These are phyloP conservation scores for Cebus imitator DNA, from an alignment of 2,113 vertebrate genomes.

Conservation along the genomic window DNA sequence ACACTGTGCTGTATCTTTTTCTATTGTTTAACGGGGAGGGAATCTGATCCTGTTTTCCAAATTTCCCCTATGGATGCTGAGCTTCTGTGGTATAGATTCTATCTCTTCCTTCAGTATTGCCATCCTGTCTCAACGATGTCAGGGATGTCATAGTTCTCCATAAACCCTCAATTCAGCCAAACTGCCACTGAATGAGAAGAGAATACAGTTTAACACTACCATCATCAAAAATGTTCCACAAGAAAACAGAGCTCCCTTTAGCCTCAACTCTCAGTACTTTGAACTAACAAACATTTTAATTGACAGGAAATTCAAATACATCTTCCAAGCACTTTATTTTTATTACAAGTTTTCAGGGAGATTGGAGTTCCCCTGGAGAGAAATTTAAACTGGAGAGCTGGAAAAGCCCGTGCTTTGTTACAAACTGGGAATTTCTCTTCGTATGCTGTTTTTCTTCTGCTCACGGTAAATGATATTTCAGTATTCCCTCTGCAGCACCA, in stretches of 20 bases:
- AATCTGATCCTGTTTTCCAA: not conserved
- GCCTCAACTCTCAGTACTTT: slow-evolving; percentile 21
- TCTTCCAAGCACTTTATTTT: slow-evolving; percentile 77
- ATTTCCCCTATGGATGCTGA: not conserved
- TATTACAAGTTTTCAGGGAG: slow-evolving; percentile 42
- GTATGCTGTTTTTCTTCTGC: slow-evolving; percentile 77
- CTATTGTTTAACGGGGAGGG: not conserved
- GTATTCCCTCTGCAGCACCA: slow-evolving; percentile 75
- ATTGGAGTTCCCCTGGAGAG: slow-evolving; percentile 75
- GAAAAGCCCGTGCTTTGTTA: slow-evolving; percentile 79
- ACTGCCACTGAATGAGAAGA: not conserved
- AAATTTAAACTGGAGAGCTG: slow-evolving; percentile 77
- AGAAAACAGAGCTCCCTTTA: slow-evolving; percentile 75
- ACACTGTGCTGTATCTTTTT: not conserved
- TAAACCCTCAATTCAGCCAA: not conserved
- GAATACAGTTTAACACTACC: not conserved
- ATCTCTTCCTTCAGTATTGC: not conserved
- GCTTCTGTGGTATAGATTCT: not conserved
- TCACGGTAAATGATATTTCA: slow-evolving; percentile 74
- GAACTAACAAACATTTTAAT: slow-evolving; percentile 76
- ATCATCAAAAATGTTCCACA: not conserved
- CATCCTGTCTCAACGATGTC: not conserved
- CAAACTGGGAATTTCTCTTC: slow-evolving; percentile 78
- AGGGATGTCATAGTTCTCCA: not conserved
- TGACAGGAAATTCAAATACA: slow-evolving; percentile 82